These are phyloP conservation scores for Corapipo altera DNA, from an alignment of 2,113 vertebrate genomes.

Conservation along the genomic window DNA sequence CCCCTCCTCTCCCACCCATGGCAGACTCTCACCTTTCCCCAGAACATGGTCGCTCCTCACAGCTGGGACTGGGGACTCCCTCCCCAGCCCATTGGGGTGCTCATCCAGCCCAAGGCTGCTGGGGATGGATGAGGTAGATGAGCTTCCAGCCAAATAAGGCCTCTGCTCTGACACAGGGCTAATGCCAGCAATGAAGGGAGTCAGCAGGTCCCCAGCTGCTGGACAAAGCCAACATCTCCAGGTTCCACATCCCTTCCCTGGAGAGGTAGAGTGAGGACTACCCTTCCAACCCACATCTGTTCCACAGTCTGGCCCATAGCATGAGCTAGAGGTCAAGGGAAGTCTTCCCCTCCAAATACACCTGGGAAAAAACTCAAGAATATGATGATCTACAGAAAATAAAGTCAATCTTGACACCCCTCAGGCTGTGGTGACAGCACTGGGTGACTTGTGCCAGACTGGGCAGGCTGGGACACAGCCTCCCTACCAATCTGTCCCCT, in stretches of 20 bases:
- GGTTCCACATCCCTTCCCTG: not conserved
- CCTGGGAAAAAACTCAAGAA: not conserved
- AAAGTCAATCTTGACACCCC: not conserved
- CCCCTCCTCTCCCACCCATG: not conserved
- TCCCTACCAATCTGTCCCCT: not conserved
- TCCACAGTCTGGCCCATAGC: not conserved
- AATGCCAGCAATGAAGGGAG: not conserved
- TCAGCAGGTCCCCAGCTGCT: not conserved
- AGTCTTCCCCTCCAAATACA: not conserved
- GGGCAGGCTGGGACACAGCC: not conserved
- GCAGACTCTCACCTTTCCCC: not conserved
- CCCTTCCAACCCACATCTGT: not conserved
- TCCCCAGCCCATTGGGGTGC: not conserved
- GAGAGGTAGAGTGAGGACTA: not conserved
- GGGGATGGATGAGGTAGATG: not conserved
- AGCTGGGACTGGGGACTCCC: not conserved
- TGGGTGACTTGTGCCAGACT: not conserved
- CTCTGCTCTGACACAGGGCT: not conserved
- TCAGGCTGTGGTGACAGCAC: accelerated
- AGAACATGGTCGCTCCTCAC: not conserved
- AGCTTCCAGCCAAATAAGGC: not conserved
- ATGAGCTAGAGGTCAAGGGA: not conserved
- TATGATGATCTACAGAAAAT: not conserved
- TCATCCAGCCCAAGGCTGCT: not conserved
- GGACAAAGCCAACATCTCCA: not conserved